These are phyloP conservation scores for Arctopsyche grandis DNA, from an alignment of 1,140 invertebrate species.

Conservation along the genomic window DNA sequence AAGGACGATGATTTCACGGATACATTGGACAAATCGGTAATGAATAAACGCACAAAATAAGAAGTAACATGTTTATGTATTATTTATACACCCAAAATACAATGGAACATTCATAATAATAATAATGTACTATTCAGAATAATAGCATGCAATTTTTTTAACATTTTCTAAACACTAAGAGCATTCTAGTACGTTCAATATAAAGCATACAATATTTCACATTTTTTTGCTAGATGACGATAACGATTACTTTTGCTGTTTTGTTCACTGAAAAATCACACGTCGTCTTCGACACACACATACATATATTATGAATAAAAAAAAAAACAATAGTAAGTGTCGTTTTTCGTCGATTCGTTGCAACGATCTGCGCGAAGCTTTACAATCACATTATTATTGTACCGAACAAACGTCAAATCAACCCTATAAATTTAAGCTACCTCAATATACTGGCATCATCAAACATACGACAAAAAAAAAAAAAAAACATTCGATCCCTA, in stretches of 20 bases:
- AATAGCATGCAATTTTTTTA: slow-evolving; percentile 32
- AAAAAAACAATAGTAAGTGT: no score
- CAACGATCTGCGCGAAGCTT: no score
- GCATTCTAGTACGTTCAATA: not conserved
- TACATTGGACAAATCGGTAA: no score
- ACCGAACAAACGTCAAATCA: no score
- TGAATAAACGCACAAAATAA: not conserved
- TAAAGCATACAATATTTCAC: slow-evolving; percentile 19
- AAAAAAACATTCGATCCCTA: not conserved
- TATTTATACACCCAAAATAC: slow-evolving; percentile 39
- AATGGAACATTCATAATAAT: slow-evolving; percentile 42
- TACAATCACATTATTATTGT: no score
- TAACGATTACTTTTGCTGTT: no score
- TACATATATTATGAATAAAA: no score
- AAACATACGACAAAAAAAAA: not conserved
- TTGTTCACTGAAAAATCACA: no score
- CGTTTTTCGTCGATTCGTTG: no score
- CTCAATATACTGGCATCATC: not conserved
- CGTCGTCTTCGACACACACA: no score
- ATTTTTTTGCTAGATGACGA: not conserved
- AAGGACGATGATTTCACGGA: no score
- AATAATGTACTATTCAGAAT: slow-evolving; percentile 26
- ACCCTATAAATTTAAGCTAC: no score
- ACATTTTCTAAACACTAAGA: slow-evolving; percentile 26
- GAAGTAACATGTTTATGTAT: slow-evolving; percentile 31